Evolutionary conservation across 2,888 invertebrate species (phyloP).

Genomic region (Metellina segmentata): DNA sequence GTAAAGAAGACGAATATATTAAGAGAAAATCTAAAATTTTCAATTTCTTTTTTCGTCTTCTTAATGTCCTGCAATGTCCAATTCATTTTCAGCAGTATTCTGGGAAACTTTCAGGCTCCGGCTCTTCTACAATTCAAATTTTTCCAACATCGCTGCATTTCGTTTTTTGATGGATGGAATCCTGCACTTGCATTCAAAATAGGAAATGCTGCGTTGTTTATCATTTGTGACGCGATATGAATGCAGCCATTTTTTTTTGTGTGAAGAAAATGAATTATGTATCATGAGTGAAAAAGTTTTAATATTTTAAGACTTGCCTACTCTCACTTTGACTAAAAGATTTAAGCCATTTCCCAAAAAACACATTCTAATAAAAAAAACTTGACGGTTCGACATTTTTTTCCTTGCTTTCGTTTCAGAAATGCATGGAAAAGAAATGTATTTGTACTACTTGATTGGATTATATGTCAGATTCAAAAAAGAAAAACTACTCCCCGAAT

Average conservation of each 20-base stretch:
- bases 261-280: conserved; percentile 25
- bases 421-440: neutral
- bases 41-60: neutral
- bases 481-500: neutral
- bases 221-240: conserved; percentile 13
- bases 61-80: neutral
- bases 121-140: conserved; percentile 20
- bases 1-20: no score
- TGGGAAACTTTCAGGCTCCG: neutral
- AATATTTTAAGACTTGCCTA: neutral
- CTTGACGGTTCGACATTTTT: neutral
- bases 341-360: neutral
- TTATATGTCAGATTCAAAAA: conserved; percentile 1
- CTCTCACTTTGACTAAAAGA: conserved; percentile 7
- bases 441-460: conserved; percentile 3
- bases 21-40: no score
- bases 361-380: neutral
- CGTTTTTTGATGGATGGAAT: conserved; percentile 3
- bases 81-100: neutral
- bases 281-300: neutral
- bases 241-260: neutral
- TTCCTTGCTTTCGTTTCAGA: neutral
- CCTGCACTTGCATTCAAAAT: neutral
- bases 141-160: neutral
- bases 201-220: neutral